phyloP scores from a whole-genome alignment of 2,888 invertebrate species.

The Epistrophe grossulariae region DNA sequence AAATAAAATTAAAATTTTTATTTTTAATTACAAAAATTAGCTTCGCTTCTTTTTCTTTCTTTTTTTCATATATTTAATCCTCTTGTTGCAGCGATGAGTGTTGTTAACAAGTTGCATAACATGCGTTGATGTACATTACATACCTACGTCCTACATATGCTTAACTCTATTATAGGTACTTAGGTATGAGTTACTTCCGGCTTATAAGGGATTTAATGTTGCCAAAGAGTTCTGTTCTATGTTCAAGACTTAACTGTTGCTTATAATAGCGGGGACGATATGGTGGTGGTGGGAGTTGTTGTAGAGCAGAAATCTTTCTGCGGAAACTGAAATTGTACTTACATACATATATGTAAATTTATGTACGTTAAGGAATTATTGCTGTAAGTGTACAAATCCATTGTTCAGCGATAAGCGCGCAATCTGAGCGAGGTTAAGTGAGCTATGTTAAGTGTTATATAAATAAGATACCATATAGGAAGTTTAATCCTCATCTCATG shows the following conservation, averaged over 20 bases:
- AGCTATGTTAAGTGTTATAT: constrained; percentile 21
- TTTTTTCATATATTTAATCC: neutral
- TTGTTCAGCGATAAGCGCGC: constrained; percentile 4
- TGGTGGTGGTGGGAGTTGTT: neutral
- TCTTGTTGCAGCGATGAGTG: neutral
- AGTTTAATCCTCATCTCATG: neutral
- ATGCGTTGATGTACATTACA: neutral
- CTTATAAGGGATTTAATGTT: constrained; percentile 9
- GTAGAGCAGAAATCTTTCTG: neutral
- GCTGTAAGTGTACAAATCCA: constrained; percentile 1
- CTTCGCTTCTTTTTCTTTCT: neutral
- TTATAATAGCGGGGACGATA: neutral
- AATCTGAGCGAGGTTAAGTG: constrained; percentile 10
- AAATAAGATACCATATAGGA: neutral
- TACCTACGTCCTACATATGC: neutral
- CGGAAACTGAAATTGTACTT: neutral
- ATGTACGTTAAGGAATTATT: constrained; percentile 2
- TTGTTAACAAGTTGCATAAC: constrained; percentile 20
- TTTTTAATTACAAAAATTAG: constrained; percentile 7
- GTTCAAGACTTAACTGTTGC: constrained; percentile 16
- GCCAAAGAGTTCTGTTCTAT: constrained; percentile 13
- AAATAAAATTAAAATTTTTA: neutral
- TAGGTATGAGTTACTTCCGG: constrained; percentile 4
- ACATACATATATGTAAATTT: too few species aligned
- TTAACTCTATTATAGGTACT: neutral